Percentiles rank a stretch among this genome's conserved stretches.
phyloP scores from a whole-genome alignment of 1,140 invertebrate genomes.

The Solen grandis region DNA sequence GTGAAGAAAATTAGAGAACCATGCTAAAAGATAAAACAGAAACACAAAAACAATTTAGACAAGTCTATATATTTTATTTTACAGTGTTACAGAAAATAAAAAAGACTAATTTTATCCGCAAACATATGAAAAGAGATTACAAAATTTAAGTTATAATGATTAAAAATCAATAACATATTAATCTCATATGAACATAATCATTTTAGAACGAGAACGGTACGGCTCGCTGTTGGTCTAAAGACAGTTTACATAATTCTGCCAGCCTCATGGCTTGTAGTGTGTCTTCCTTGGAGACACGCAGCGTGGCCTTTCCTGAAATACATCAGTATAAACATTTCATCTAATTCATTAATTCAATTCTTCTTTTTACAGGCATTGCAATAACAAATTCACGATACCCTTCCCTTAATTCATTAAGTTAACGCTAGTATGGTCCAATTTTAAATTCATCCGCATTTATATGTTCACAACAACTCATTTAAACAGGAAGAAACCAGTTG shows the following conservation, averaged over 20 bases:
- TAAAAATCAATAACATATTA: too few relatives aligned
- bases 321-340: not conserved
- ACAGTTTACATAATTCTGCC: constrained; percentile 32
- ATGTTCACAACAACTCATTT: not conserved
- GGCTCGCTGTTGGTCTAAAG: not conserved
- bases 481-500: not conserved
- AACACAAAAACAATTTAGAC: too few relatives aligned
- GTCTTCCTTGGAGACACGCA: constrained; percentile 19
- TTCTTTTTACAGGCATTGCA: not conserved
- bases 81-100: too few relatives aligned
- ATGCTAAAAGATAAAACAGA: too few relatives aligned
- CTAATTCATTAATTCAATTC: not conserved
- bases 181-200: too few relatives aligned
- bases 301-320: constrained; percentile 26
- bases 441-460: not conserved
- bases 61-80: too few relatives aligned
- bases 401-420: not conserved
- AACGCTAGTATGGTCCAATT: not conserved
- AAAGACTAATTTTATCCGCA: too few relatives aligned
- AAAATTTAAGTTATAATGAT: too few relatives aligned
- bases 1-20: too few relatives aligned
- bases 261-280: constrained; percentile 40
- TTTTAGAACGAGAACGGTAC: constrained; percentile 13
- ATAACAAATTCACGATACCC: not conserved
- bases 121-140: too few relatives aligned